Evolutionary conservation across 2,113 vertebrate genomes (phyloP).

Genomic region (Arothron firmamentum): DNA sequence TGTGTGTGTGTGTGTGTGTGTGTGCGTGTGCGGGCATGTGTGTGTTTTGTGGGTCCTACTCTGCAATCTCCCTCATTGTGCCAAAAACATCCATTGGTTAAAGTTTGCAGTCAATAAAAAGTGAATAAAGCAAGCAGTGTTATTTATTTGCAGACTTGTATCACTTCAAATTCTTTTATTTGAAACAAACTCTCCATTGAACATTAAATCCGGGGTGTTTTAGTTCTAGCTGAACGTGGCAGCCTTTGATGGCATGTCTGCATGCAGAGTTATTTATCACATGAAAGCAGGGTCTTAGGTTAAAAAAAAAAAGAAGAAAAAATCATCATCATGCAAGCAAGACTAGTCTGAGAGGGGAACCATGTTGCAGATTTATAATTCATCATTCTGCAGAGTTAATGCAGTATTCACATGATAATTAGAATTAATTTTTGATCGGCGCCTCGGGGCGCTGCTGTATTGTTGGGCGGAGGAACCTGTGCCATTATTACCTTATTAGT

Average conservation of each 20-base stretch:
- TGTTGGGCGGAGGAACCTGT: slow-evolving; percentile 53
- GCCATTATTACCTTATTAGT: slow-evolving; percentile 70
- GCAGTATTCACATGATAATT: slow-evolving; percentile 78
- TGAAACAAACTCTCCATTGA: neutral
- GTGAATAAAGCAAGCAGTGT: neutral
- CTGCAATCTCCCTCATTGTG: too few relatives aligned
- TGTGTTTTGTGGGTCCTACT: too few relatives aligned
- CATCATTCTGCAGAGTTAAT: slow-evolving; percentile 71
- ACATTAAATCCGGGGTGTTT: neutral
- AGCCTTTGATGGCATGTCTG: slow-evolving; percentile 19
- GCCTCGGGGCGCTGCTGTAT: slow-evolving; percentile 65
- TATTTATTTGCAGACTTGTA: neutral
- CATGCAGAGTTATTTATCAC: slow-evolving; percentile 35
- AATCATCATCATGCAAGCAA: slow-evolving; percentile 44
- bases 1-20: too few relatives aligned
- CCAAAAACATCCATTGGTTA: neutral
- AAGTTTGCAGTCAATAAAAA: neutral
- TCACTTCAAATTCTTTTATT: neutral
- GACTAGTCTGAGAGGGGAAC: slow-evolving; percentile 65
- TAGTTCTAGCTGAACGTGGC: neutral
- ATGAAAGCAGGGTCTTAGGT: neutral
- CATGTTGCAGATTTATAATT: slow-evolving; percentile 76
- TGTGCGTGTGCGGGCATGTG: too few relatives aligned
- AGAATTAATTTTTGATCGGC: slow-evolving; percentile 77
- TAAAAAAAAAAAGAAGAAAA: slow-evolving; percentile 38